Base-by-base conservation (phyloP, 2,888 invertebrate species). In the Cryptophagus acutangulus region DNA sequence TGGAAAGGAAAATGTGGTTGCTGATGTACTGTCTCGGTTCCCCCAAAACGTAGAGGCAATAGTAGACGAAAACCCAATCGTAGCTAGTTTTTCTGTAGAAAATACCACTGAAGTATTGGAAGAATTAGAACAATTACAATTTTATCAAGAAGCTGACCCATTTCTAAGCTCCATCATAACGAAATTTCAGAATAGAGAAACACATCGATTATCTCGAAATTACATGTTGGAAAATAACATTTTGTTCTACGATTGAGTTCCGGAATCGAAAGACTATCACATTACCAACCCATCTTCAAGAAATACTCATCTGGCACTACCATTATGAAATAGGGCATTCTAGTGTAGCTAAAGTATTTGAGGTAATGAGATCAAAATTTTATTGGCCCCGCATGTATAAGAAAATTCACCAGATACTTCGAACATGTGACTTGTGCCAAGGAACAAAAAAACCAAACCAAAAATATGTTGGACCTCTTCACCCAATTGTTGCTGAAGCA, bases 381-480 rank as follows among this genome's bases (percentile, higher is more conserved):
- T 44, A 26, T 29, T 44, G 37, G 40, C 44, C 36, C 9, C 26
- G 28, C 14, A 44, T 44, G 44, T 25, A 33, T 15, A 14, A 18
- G 4, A 15, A 16, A 12, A 36, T 37, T 10, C 4, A 40, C 12
- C 17, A 44, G 26, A 17, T 37, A 4, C 9, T 36, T 1, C 20
- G 30, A 9, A 17, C 31, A 2, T 44, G 44, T 28, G 44, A 43
- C 16, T 5, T 43, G 8, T 43, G 43, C 24, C 43, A 43, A 17
- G n/a, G n/a, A n/a, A n/a, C 43, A 2, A 43, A 44, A 17, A 3
- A 12, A 20, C 16, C 37, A 12, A 36, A 40, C 17, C 26, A 10
- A 3, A 36, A 5, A 4, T n/a, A 12, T 17, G 6, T 17, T 8
- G 40, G 40, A 15, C 12, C 13, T 5, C 8, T 39, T 13, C 17